Percentiles rank a stretch among this genome's conserved stretches.
Conservation (phyloP, 37 sponge, comb jelly and placozoan genomes). For the Chondrilla cf. caribensis region DNA sequence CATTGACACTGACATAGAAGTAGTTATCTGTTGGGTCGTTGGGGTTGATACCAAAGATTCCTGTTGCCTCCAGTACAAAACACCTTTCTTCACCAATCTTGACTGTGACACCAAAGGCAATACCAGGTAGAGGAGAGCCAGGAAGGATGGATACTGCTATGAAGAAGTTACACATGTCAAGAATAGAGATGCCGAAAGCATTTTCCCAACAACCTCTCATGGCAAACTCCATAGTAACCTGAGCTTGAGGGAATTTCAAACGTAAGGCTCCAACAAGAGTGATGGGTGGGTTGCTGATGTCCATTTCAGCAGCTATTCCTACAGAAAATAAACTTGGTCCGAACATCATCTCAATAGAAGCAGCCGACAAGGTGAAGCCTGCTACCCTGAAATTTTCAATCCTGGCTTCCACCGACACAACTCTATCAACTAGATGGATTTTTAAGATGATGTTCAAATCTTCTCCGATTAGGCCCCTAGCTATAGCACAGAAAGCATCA, state of each 20-base stretch:
- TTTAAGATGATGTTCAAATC: background rate
- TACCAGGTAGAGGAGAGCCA: slow-evolving; percentile 22
- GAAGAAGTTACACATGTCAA: slow-evolving; percentile 23
- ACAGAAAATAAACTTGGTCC: background rate
- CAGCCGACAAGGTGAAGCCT: background rate
- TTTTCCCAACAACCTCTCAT: slow-evolving; percentile 32
- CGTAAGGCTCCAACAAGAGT: slow-evolving; percentile 8
- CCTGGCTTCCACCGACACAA: background rate
- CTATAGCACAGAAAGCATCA: slow-evolving; percentile 11
- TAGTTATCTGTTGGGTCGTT: slow-evolving; percentile 9
- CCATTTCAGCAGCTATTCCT: slow-evolving; percentile 18
- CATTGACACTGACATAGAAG: slow-evolving; percentile 20
- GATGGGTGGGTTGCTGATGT: slow-evolving; percentile 10
- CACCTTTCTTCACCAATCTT: slow-evolving; percentile 20
- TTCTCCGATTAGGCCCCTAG: background rate
- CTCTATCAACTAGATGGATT: background rate
- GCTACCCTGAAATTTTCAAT: background rate
- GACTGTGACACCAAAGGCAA: slow-evolving; percentile 24
- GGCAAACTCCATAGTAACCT: slow-evolving; percentile 1
- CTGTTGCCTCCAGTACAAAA: background rate
- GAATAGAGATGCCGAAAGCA: slow-evolving; percentile 2
- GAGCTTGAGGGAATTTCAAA: background rate
- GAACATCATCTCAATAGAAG: slow-evolving; percentile 18
- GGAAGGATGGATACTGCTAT: background rate
- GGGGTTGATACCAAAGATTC: slow-evolving; percentile 4